phyloP scores from a whole-genome alignment of 2,888 invertebrate species.

The Argyresthia albistria region DNA sequence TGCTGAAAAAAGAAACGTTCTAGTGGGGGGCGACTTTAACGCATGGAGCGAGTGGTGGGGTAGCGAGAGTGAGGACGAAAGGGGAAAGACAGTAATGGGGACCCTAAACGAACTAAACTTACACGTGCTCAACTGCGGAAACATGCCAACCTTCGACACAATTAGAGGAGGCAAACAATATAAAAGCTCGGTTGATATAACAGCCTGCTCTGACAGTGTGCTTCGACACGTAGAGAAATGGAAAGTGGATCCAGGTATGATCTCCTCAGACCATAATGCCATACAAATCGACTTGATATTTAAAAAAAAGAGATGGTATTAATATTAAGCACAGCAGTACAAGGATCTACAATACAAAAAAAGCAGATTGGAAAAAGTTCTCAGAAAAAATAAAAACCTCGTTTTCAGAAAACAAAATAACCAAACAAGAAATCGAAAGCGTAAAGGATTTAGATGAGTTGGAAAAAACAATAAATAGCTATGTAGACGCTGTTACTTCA shows the following conservation, averaged over 20 bases:
- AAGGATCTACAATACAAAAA: not conserved
- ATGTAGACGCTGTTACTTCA: too few relatives aligned
- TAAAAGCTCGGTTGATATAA: constrained; percentile 9
- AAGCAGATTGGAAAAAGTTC: constrained; percentile 2
- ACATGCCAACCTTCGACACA: constrained; percentile 9
- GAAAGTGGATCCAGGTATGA: constrained; percentile 4
- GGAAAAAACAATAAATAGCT: too few relatives aligned
- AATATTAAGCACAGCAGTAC: not conserved
- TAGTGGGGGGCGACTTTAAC: constrained; percentile 16
- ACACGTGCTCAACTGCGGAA: constrained; percentile 6
- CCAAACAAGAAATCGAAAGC: too few relatives aligned
- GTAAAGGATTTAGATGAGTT: too few relatives aligned
- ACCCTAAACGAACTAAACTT: constrained; percentile 8
- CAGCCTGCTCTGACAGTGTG: not conserved
- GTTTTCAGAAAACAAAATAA: too few relatives aligned
- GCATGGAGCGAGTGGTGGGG: constrained; percentile 16
- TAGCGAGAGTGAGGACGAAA: constrained; percentile 7
- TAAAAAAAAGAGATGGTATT: constrained; percentile 1
- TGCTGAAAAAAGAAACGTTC: not conserved
- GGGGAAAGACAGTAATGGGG: constrained; percentile 8
- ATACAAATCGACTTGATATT: constrained; percentile 12
- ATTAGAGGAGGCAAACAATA: constrained; percentile 6
- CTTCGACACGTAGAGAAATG: constrained; percentile 1
- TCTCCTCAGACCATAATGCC: constrained; percentile 14
- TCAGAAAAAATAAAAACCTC: not conserved